phyloP scores from a whole-genome alignment of 2,888 invertebrate species.

The Leptopterna dolabrata region DNA sequence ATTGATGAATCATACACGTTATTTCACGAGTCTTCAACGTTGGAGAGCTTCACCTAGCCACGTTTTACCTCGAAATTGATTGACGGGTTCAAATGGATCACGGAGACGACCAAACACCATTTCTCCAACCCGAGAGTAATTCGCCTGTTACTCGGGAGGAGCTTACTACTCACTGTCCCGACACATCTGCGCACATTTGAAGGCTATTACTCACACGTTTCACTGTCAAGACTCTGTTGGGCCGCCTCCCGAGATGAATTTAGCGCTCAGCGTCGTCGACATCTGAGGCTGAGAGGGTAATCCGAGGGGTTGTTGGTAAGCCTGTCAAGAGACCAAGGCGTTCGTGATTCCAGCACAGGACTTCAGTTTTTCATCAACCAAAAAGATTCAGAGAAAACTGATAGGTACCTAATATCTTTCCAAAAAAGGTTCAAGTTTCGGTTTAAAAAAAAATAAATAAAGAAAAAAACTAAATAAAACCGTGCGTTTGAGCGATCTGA shows the following conservation, averaged over 20 bases:
- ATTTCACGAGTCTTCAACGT: too few relatives aligned
- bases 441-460: too few relatives aligned
- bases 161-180: not conserved
- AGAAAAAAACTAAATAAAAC: too few relatives aligned
- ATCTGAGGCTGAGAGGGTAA: not conserved
- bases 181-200: not conserved
- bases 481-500: too few relatives aligned
- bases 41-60: too few relatives aligned
- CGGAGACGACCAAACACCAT: not conserved
- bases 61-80: not conserved
- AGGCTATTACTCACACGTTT: slow-evolving; percentile 41
- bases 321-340: not conserved
- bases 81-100: not conserved
- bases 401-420: too few relatives aligned
- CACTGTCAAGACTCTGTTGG: slow-evolving; percentile 6
- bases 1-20: too few relatives aligned
- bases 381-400: not conserved
- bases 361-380: not conserved
- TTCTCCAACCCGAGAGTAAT: not conserved
- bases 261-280: not conserved
- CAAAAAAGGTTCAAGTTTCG: too few relatives aligned
- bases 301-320: not conserved
- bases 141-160: not conserved
- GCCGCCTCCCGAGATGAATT: not conserved
- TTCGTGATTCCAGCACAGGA: not conserved